phyloP scores from a whole-genome alignment of 1,140 invertebrate genomes.

The Achatina immaculata region DNA sequence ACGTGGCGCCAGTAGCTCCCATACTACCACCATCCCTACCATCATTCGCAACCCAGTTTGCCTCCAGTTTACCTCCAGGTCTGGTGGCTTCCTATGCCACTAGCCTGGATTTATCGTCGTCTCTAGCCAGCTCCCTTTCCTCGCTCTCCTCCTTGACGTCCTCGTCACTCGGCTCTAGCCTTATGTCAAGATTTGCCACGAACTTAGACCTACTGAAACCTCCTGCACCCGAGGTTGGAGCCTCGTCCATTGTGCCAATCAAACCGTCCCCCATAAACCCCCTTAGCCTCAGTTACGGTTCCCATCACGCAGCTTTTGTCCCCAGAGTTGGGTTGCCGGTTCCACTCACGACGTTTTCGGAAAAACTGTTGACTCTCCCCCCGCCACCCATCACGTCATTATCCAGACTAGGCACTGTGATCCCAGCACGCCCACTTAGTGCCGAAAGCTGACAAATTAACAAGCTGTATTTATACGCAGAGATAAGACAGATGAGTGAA shows the following conservation, averaged over 20 bases:
- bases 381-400: background rate
- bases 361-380: background rate
- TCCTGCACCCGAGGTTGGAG: slow-evolving; percentile 18
- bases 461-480: no score
- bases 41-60: slow-evolving; percentile 19
- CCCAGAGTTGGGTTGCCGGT: slow-evolving; percentile 32
- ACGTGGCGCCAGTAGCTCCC: slow-evolving; percentile 18
- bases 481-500: background rate
- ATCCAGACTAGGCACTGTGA: background rate
- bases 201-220: slow-evolving; percentile 42
- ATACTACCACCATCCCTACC: slow-evolving; percentile 12
- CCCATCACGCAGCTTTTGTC: slow-evolving; percentile 24
- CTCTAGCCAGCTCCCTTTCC: slow-evolving; percentile 35
- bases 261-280: slow-evolving; percentile 51
- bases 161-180: slow-evolving; percentile 14
- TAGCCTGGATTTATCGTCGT: slow-evolving; percentile 33
- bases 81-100: slow-evolving; percentile 39
- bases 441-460: slow-evolving; percentile 9
- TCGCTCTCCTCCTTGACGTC: slow-evolving; percentile 38
- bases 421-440: slow-evolving; percentile 17
- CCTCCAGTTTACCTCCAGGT: slow-evolving; percentile 17
- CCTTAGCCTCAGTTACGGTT: slow-evolving; percentile 29
- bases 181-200: slow-evolving; percentile 37
- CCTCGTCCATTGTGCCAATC: slow-evolving; percentile 39
- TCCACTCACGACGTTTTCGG: background rate